Evolutionary conservation across 1,140 invertebrate species (phyloP).

Genomic region (Diabrotica virgifera): DNA sequence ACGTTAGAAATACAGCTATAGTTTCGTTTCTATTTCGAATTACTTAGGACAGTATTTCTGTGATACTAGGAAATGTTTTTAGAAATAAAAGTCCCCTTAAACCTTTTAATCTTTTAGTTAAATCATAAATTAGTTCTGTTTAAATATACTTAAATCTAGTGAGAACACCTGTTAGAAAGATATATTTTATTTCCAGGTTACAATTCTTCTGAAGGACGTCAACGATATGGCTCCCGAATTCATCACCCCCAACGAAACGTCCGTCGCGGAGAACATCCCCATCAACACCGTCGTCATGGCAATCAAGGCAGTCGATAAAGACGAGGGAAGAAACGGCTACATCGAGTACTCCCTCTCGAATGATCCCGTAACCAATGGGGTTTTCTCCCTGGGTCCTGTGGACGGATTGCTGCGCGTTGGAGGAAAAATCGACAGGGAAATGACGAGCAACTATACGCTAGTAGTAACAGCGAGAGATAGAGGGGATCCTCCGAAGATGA

Average conservation of each 20-base stretch:
- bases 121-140: too few relatives aligned
- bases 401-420: conserved; percentile 83
- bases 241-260: conserved; percentile 73
- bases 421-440: conserved; percentile 81
- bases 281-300: conserved; percentile 85
- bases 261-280: conserved; percentile 83
- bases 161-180: too few relatives aligned
- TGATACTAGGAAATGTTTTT: too few relatives aligned
- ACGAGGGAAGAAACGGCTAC: conserved; percentile 91
- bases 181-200: conserved; percentile 62
- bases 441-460: conserved; percentile 74
- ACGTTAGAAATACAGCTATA: too few relatives aligned
- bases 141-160: too few relatives aligned
- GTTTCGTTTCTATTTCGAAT: too few relatives aligned
- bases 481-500: conserved; percentile 77
- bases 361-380: conserved; percentile 54
- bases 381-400: conserved; percentile 81
- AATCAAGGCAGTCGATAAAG: conserved; percentile 86
- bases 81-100: too few relatives aligned
- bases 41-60: too few relatives aligned
- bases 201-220: conserved; percentile 83
- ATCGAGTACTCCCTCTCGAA: conserved; percentile 78
- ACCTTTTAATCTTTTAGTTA: too few relatives aligned
- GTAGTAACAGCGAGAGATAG: conserved; percentile 82
- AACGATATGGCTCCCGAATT: conserved; percentile 95